Conservation (phyloP, 2,113 vertebrate genomes). For the Ammodytes dubius region DNA sequence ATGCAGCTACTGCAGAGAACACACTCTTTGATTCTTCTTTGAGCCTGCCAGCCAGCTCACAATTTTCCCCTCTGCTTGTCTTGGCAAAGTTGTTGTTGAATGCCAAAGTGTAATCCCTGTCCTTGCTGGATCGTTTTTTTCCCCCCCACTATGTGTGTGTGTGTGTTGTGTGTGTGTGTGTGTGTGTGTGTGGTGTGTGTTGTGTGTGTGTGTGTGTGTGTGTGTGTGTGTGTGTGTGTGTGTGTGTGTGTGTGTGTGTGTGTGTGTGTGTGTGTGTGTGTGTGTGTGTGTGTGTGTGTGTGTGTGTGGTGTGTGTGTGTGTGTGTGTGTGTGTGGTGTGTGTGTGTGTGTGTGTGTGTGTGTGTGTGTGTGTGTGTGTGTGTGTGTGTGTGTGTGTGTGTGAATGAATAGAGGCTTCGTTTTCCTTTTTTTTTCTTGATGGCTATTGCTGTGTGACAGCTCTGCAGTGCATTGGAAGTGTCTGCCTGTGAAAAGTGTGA, state of each 20-base stretch:
- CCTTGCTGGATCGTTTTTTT: constrained; percentile 32
- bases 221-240: neutral
- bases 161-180: neutral
- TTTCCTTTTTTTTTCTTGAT: constrained; percentile 35
- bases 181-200: neutral
- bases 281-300: too few species aligned
- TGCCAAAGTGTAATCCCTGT: constrained; percentile 38
- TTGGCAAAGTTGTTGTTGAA: constrained; percentile 14
- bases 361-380: neutral
- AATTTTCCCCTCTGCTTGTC: constrained; percentile 21
- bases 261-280: too few species aligned
- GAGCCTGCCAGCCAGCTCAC: constrained; percentile 13
- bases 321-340: neutral
- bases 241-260: too few species aligned
- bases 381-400: neutral
- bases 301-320: neutral
- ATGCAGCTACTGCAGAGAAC: constrained; percentile 10
- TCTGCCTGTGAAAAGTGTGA: constrained; percentile 46
- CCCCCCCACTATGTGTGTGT: neutral
- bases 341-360: neutral
- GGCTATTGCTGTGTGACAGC: constrained; percentile 56
- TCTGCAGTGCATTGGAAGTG: constrained; percentile 50
- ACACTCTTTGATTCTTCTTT: neutral
- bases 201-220: neutral
- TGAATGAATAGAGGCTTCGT: neutral